Percentiles rank a stretch among this genome's conserved stretches.
Evolutionary conservation across 2,888 invertebrate species (phyloP).

Genomic region (Philonicus albiceps): DNA sequence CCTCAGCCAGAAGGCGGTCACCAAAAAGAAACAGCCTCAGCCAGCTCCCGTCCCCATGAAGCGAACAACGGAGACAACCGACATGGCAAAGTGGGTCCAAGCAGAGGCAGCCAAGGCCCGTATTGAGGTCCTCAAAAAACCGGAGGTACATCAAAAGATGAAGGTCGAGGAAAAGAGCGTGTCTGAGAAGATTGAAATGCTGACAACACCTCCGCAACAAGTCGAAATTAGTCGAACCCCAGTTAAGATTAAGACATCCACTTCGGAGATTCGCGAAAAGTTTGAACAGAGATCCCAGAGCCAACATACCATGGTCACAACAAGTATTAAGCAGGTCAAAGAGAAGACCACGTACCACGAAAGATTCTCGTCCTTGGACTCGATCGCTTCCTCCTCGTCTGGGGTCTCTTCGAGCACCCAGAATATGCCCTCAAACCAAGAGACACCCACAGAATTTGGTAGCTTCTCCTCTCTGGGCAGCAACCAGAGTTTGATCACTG

Average conservation of each 20-base stretch:
- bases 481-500: slow-evolving; percentile 63
- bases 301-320: slow-evolving; percentile 46
- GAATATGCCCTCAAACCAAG: slow-evolving; percentile 59
- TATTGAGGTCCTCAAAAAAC: slow-evolving; percentile 46
- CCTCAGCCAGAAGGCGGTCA: slow-evolving; percentile 55
- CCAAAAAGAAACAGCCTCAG: slow-evolving; percentile 50
- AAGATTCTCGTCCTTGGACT: slow-evolving; percentile 62
- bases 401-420: slow-evolving; percentile 62
- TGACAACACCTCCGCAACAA: slow-evolving; percentile 46
- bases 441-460: slow-evolving; percentile 62
- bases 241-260: slow-evolving; percentile 51
- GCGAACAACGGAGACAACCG: slow-evolving; percentile 47
- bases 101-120: slow-evolving; percentile 56
- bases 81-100: slow-evolving; percentile 57
- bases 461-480: slow-evolving; percentile 64
- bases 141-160: neutral
- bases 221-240: slow-evolving; percentile 43
- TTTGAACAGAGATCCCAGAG: slow-evolving; percentile 57
- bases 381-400: slow-evolving; percentile 62
- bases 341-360: slow-evolving; percentile 57
- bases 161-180: slow-evolving; percentile 48
- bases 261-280: slow-evolving; percentile 62
- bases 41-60: neutral
- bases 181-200: slow-evolving; percentile 49
- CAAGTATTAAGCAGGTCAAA: slow-evolving; percentile 39